Evolutionary conservation across 2,888 invertebrate genomes (phyloP), one percentile per base, ranked within the genome.

Genomic region (Brachyptera putata): DNA sequence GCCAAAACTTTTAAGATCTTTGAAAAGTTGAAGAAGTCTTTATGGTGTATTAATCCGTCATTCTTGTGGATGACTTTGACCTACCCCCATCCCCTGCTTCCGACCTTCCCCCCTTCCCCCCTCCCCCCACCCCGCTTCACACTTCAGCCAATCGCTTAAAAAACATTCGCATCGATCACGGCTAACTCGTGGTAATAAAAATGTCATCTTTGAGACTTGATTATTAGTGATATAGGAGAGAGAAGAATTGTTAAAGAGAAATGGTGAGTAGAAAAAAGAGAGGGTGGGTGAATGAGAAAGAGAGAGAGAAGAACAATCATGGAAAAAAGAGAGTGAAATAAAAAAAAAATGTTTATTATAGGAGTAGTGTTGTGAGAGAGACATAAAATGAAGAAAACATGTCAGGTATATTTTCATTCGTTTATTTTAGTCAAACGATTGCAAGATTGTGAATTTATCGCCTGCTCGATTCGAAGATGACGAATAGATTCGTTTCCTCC

Each of bases 1-100:
- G 46, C 22, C n/a, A n/a, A 24, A 46, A 46, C 46, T 46, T 46
- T 22, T 3, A 46, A 46, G 24, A 24, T 22, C n/a, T 46, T 46
- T 11, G 9, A 22, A 41, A 41, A 46, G 21, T 22, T 22, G 5
- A 7, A 46, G 22, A 7, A 24, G 24, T 46, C 22, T 46, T 46
- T 46, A 46, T 24, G 24, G 46, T 46, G 18, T 46, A 46, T 46
- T 46, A 46, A 46, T 46, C 46, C 22, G 46, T 46, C 46, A 46
- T n/a, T 24, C 24, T 46, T 4, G 22, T 4, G 46, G 22, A 24
- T 46, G 46, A 46, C 21, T 46, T 46, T 46, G 22, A 24, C 46
- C 21, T 18, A n/a, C n/a, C n/a, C n/a, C n/a, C n/a, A n/a, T n/a
- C n/a, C n/a, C n/a, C n/a, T n/a, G n/a, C n/a, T n/a, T n/a, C n/a